Base-by-base conservation (phyloP, 2,113 vertebrate genomes). In the Tragelaphus buxtoni region DNA sequence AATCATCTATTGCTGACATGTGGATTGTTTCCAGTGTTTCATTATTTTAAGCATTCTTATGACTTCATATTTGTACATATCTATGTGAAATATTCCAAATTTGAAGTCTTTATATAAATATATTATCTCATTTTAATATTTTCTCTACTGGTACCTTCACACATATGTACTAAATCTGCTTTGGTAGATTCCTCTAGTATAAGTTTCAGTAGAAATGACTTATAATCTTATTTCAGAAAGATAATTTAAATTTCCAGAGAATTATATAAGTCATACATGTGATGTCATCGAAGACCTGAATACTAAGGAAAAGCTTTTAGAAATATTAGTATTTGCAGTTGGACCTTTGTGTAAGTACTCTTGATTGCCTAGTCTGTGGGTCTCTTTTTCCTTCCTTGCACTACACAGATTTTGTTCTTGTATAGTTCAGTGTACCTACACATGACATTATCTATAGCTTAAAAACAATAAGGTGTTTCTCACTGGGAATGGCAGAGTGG, bases 41-140 rank as follows among this genome's bases (percentile, higher is more conserved):
- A 55, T 69, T 92, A 89, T 95, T 92, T 53, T 90, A 89, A 93
- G 72, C 51, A 55, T 89, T 72, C 60, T 85, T 89, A 6, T 42
- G 49, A 47, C 22, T 96, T 79, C 88, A 72, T 83, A 53, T 83
- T 94, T 84, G 49, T 2, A 60, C 18, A 47, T 13, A 61, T 53
- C 18, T 85, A 2, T 85, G 16, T 77, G 28, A 53, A 65, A 84
- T 14, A 69, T 53, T 35, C 45, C 30, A 92, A 80, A 80, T 90
- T 60, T 92, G 60, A 55, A 51, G 11, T 76, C 55, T 94, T 86
- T 65, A 28, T 61, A 26, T 88, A 60, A 65, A 20, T 83, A 45
- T 65, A 7, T 53, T 51, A 39, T 77, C 32, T 94, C 77, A 80
- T 35, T 93, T 82, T 77, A 80, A 56, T 87, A 69, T 91, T 76